Base-by-base conservation (phyloP, 2,113 vertebrate species). In the Sisor rabdophorus region DNA sequence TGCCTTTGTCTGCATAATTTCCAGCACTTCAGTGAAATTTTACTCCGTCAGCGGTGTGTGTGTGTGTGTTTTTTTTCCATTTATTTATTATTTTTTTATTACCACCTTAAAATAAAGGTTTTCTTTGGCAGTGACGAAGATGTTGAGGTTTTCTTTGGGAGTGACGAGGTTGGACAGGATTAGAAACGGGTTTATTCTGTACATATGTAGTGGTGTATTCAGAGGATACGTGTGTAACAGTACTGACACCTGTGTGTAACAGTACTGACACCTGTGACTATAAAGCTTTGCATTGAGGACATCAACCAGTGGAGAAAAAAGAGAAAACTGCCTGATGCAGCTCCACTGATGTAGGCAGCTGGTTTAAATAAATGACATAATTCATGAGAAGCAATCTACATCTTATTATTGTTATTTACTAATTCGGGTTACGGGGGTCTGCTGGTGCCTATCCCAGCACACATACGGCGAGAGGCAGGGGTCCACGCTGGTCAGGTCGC, bases 1-100 rank as follows among this genome's bases (percentile, higher is more conserved):
- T 81, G 74, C 77, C 77, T 76, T 81, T 79, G 79, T 81, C 74
- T 76, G 79, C 76, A 71, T 59, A 54, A 64, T 77, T 77, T 79
- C 59, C 59, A 75, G 56, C 22, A 40, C 70, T 60, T 48, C 56
- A 24, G 24, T 76, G 55, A 56, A 69, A 73, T 77, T 61, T 68
- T 9, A 44, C 40, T 44, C 72, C 67, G 74, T 75, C 67, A 52
- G 52, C 10, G 32, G 32, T 36, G 32, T 36, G 32, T 36, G 3
- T 3, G 3, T 36, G 32, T 36, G 32, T 36, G 32, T 36, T 10
- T 19, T 32, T 22, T 58, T 55, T 48, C n/a, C n/a, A n/a, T n/a
- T n/a, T n/a, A n/a, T n/a, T n/a, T n/a, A n/a, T n/a, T n/a, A n/a
- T 50, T 71, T 70, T 40, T 55, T 50, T 47, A 52, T n/a, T 60